These are phyloP conservation scores for Xenopus petersii DNA, from an alignment of 2,797 vertebrate species.

Conservation along the genomic window DNA sequence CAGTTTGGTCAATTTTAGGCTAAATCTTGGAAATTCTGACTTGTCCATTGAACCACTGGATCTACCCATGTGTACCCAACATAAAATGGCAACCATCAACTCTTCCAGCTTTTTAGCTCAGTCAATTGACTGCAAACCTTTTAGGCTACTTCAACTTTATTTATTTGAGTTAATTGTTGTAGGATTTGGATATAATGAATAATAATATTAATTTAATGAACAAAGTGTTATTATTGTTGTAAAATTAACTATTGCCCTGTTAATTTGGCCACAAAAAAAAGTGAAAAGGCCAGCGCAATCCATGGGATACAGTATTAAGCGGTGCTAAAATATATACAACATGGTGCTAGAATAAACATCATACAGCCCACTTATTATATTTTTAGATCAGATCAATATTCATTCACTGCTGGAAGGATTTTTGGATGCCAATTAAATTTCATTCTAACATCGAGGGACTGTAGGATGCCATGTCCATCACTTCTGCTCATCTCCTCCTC, in stretches of 20 bases:
- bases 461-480: neutral
- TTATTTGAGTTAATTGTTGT: neutral
- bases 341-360: conserved; percentile 10
- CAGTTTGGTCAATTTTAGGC: no score
- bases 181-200: neutral
- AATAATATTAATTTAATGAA: neutral
- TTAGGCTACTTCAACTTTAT: neutral
- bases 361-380: neutral
- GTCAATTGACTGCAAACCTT: neutral
- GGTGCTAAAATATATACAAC: conserved; percentile 10
- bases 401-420: conserved; percentile 13
- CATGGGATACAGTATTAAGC: conserved; percentile 6
- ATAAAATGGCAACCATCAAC: neutral
- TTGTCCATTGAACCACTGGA: neutral
- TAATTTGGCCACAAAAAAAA: neutral
- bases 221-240: neutral
- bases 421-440: conserved; percentile 15
- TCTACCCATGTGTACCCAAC: neutral
- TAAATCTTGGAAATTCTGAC: neutral
- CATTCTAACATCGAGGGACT: neutral
- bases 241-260: neutral
- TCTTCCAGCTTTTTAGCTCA: neutral
- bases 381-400: neutral
- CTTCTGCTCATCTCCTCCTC: conserved; percentile 8
- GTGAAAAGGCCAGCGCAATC: neutral